phyloP scores from a whole-genome alignment of 2,888 invertebrate genomes.

The Drosophila crucigera region DNA sequence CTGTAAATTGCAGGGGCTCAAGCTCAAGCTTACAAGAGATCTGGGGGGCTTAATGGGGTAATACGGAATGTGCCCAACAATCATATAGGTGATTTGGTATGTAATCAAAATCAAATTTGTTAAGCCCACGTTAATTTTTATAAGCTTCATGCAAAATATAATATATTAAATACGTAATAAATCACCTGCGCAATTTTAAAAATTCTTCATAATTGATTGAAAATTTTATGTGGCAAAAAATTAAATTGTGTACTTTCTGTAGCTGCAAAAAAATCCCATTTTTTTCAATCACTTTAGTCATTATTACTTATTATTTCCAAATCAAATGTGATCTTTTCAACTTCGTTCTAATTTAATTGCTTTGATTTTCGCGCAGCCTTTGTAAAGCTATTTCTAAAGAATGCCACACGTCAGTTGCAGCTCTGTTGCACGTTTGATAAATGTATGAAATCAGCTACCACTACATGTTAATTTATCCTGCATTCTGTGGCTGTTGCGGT shows the following conservation, averaged over 20 bases:
- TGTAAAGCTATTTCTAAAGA: neutral
- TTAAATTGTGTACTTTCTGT: neutral
- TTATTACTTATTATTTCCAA: neutral
- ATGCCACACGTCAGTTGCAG: neutral
- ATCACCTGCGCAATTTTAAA: neutral
- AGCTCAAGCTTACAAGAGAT: slow-evolving; percentile 2
- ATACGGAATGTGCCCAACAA: neutral
- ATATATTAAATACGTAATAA: neutral
- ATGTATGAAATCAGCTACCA: neutral
- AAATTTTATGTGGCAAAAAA: neutral
- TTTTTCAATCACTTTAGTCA: neutral
- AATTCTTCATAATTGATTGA: neutral
- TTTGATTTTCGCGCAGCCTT: neutral
- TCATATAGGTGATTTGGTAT: neutral
- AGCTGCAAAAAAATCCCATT: neutral
- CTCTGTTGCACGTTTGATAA: neutral
- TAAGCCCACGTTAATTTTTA: neutral
- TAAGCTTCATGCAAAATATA: neutral
- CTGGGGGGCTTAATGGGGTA: neutral
- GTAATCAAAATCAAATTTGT: slow-evolving; percentile 9
- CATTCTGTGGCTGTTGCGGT: slow-evolving; percentile 26
- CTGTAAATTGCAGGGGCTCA: slow-evolving; percentile 37
- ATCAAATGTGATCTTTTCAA: neutral
- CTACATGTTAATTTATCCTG: slow-evolving; percentile 24
- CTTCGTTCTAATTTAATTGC: neutral